Evolutionary conservation across 1,140 invertebrate species (phyloP).

Genomic region (Ceratina japonica): DNA sequence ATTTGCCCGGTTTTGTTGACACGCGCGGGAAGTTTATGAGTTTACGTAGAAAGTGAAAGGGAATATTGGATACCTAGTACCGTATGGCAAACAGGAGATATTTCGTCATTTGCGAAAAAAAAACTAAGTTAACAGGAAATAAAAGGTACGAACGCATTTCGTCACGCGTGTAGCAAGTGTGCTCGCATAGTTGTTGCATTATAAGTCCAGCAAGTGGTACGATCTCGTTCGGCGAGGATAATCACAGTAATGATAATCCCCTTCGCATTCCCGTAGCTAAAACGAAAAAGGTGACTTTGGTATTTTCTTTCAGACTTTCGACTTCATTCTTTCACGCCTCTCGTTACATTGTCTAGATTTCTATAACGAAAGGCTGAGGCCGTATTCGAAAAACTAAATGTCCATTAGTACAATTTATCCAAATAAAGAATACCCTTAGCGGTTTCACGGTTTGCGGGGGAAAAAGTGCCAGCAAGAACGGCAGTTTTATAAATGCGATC

Average conservation of each 20-base stretch:
- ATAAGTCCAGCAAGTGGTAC: not conserved
- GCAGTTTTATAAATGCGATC: not conserved
- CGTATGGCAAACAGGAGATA: not conserved
- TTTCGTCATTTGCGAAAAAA: slow-evolving; percentile 12
- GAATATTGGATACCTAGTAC: not conserved
- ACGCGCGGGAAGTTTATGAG: not conserved
- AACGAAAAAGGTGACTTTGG: too few species aligned
- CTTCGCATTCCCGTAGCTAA: not conserved
- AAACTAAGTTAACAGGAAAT: not conserved
- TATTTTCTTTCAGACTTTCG: slow-evolving; percentile 23
- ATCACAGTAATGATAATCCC: not conserved
- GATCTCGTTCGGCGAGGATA: slow-evolving; percentile 17
- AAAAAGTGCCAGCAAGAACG: not conserved
- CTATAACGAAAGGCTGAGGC: slow-evolving; percentile 21
- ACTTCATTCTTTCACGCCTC: not conserved
- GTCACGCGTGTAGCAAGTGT: not conserved
- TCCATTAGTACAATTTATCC: not conserved
- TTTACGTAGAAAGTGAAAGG: slow-evolving; percentile 32
- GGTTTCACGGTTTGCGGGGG: too few species aligned
- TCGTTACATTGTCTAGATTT: slow-evolving; percentile 31
- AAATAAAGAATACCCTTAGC: not conserved
- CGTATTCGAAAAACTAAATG: not conserved
- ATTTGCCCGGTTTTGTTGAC: slow-evolving; percentile 6
- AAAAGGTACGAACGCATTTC: slow-evolving; percentile 8
- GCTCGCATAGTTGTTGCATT: not conserved